Evolutionary conservation across 2,113 vertebrate genomes (phyloP).

Genomic region (Syngnathus floridae): DNA sequence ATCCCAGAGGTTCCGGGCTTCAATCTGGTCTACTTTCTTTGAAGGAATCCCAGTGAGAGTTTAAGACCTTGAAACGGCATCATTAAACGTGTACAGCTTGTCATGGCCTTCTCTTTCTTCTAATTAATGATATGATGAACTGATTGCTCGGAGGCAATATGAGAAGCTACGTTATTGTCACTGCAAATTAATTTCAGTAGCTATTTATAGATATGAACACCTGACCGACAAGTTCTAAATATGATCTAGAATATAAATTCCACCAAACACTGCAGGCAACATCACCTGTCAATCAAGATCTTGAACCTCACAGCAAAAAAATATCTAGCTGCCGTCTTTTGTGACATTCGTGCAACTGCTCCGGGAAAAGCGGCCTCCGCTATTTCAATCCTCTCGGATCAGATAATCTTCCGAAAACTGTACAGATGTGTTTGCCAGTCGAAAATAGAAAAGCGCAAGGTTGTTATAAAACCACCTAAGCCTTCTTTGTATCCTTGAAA

Average conservation of each 20-base stretch:
- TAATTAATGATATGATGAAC: slow-evolving; percentile 1
- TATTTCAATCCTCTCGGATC: not conserved
- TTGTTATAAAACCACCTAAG: no score
- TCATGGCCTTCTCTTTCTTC: not conserved
- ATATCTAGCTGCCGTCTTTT: not conserved
- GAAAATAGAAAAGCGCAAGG: no score
- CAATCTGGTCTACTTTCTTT: slow-evolving; percentile 2
- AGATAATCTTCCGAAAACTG: not conserved
- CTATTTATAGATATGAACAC: not conserved
- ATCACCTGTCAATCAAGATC: no score
- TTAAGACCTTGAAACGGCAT: not conserved
- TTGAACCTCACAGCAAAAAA: no score
- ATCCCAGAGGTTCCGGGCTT: not conserved
- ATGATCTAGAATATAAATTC: no score
- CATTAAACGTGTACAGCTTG: not conserved
- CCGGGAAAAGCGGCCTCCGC: no score
- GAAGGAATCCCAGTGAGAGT: slow-evolving; percentile 1
- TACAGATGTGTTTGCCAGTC: not conserved
- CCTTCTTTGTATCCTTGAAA: not conserved
- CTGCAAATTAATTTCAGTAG: not conserved
- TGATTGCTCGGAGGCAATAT: not conserved
- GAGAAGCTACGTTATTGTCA: not conserved
- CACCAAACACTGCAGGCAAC: no score
- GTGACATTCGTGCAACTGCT: not conserved
- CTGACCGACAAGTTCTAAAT: no score